A percentile compares a stretch with the other conserved stretches of the same genome.
phyloP scores from a whole-genome alignment of 2,888 invertebrate species.

The Coelopa pilipes region DNA sequence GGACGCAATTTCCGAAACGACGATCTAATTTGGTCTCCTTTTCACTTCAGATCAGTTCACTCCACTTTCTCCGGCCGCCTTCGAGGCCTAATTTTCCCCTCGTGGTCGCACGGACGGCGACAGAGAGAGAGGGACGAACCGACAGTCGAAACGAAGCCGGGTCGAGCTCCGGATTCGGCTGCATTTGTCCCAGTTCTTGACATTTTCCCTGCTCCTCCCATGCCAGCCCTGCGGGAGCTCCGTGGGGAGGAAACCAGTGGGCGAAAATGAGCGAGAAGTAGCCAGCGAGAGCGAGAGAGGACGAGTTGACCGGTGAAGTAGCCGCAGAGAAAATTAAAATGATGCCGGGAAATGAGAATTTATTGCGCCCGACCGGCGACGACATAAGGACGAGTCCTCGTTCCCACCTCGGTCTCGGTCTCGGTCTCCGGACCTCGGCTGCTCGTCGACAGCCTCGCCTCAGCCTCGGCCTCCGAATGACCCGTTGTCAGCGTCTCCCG shows the following conservation, averaged over 20 bases:
- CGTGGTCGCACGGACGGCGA: neutral
- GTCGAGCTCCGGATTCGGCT: no score
- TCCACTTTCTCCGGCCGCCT: neutral
- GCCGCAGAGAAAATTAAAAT: constrained; percentile 11
- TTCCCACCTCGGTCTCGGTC: neutral
- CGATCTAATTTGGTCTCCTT: no score
- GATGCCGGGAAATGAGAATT: constrained; percentile 28
- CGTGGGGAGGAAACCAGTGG: no score
- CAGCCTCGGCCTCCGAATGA: no score
- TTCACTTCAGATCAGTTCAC: no score
- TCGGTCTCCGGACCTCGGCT: neutral
- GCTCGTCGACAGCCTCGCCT: no score
- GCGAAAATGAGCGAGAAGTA: neutral
- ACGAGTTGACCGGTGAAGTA: neutral
- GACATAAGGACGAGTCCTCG: constrained; percentile 45
- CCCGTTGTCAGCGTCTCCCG: no score
- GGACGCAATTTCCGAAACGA: no score
- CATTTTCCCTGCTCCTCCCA: neutral
- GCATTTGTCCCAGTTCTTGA: constrained; percentile 8
- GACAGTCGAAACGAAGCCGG: no score
- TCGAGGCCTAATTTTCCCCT: constrained; percentile 22
- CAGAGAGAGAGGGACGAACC: no score
- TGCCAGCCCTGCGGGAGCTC: neutral
- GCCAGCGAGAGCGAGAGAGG: neutral
- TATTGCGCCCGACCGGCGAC: constrained; percentile 32